Percentiles rank a stretch among this genome's conserved stretches.
Evolutionary conservation across 2,797 vertebrate genomes (phyloP).

Genomic region (Galago senegalensis): DNA sequence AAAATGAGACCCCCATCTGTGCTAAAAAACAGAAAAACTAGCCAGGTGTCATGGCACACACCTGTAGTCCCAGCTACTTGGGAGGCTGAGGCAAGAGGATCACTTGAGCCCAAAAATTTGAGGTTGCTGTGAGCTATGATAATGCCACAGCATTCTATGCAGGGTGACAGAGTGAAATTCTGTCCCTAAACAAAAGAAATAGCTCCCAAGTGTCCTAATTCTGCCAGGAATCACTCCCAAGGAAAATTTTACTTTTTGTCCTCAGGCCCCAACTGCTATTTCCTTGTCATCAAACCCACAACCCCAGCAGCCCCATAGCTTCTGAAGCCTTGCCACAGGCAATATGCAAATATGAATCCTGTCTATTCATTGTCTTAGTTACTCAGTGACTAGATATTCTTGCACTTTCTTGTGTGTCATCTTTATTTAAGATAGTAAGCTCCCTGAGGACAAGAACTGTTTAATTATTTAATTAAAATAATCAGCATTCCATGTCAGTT

Average conservation of each 20-base stretch:
- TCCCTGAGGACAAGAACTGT: slow-evolving; percentile 40
- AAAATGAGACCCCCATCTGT: no score
- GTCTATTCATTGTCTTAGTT: slow-evolving; percentile 24
- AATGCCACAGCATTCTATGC: no score
- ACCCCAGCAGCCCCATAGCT: background rate
- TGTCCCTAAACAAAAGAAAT: background rate
- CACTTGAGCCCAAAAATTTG: no score
- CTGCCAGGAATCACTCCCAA: slow-evolving; percentile 34
- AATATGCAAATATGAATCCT: slow-evolving; percentile 25
- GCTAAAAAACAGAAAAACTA: no score
- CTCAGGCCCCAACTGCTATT: background rate
- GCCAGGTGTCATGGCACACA: no score
- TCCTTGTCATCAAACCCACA: background rate
- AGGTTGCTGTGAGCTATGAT: no score
- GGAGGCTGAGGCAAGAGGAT: no score
- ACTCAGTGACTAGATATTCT: slow-evolving; percentile 36
- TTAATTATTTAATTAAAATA: slow-evolving; percentile 33
- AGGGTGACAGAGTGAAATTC: no score
- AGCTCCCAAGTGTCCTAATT: slow-evolving; percentile 19
- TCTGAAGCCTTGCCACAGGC: background rate
- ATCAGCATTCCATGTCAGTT: slow-evolving; percentile 40
- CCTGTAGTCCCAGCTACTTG: no score
- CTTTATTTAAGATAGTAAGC: slow-evolving; percentile 45
- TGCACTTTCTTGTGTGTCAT: slow-evolving; percentile 29
- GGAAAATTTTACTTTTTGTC: slow-evolving; percentile 38